Evolutionary conservation across 2,797 vertebrate species (phyloP), one percentile per base, ranked within the genome.

Genomic region (Merluccius polli): DNA sequence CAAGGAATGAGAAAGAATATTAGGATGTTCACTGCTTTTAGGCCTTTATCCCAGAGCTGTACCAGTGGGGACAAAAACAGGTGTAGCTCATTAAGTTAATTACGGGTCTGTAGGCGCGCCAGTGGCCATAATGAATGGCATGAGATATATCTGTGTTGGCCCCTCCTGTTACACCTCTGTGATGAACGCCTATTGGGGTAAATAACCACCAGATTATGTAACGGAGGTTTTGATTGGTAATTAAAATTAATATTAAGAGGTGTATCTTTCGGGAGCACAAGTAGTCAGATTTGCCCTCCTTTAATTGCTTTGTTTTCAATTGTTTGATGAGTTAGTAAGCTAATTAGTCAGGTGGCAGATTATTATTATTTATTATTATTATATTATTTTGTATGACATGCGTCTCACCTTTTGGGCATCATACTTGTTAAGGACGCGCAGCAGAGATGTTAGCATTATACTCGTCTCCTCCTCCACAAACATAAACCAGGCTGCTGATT

Each of bases 401-500:
- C 11, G 4, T 74, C 78, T 87, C 81, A 92, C 91, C 85, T 87
- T 68, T 65, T 77, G 73, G 44, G 73, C 70, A 21, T 92, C 87
- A 80, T 95, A 97, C 90, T 91, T 94, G 78, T 87, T 77, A 74
- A 97, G 91, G 44, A 92, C 89, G 82, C 90, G 87, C 80, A 95
- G 82, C 65, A 98, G 93, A 84, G 88, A 92, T 79, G 81, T 0
- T 9, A 97, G 80, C 12, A 74, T 78, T 83, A 97, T 83, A 70
- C 88, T 87, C n/a, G 96, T 96, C 77, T 95, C 95, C 91, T 98
- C 96, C 92, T 97, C 96, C 79, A 95, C 92, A 89, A 97, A 97
- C 89, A 97, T 91, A 89, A 97, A 92, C 96, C 96, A 97, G 0
- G 94, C 86, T 89, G 95, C 95, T 13, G 83, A 85, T 5, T 82